Conservation (phyloP, 2,113 vertebrate genomes). For the Lagenorhynchus albirostris region DNA sequence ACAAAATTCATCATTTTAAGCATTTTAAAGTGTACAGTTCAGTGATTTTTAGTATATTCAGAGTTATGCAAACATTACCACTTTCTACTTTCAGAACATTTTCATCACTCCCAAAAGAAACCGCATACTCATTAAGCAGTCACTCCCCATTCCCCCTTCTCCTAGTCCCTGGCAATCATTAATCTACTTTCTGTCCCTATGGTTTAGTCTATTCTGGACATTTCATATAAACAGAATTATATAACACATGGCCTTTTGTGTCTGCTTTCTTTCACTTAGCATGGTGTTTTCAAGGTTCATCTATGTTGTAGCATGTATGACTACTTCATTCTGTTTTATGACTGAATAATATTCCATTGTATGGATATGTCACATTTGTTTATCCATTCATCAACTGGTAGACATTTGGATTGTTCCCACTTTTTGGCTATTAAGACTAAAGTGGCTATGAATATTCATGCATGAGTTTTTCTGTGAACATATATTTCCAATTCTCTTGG, state of each 20-base stretch:
- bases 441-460: not conserved
- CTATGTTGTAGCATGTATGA: not conserved
- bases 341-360: not conserved
- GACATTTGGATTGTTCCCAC: not conserved
- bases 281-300: not conserved
- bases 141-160: not conserved
- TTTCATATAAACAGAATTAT: not conserved
- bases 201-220: not conserved
- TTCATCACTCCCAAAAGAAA: not conserved
- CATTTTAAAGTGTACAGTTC: not conserved
- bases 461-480: not conserved
- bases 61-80: not conserved
- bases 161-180: not conserved
- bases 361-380: not conserved
- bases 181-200: not conserved
- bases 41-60: not conserved
- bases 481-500: not conserved
- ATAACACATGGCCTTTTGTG: not conserved
- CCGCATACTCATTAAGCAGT: not conserved
- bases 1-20: not conserved
- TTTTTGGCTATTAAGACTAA: not conserved
- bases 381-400: not conserved
- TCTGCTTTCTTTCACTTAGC: not conserved
- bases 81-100: not conserved
- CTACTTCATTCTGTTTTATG: not conserved